Evolutionary conservation across 2,888 invertebrate species (phyloP), one percentile per base, ranked within the genome.

Genomic region (Cryptocephalus moraei): DNA sequence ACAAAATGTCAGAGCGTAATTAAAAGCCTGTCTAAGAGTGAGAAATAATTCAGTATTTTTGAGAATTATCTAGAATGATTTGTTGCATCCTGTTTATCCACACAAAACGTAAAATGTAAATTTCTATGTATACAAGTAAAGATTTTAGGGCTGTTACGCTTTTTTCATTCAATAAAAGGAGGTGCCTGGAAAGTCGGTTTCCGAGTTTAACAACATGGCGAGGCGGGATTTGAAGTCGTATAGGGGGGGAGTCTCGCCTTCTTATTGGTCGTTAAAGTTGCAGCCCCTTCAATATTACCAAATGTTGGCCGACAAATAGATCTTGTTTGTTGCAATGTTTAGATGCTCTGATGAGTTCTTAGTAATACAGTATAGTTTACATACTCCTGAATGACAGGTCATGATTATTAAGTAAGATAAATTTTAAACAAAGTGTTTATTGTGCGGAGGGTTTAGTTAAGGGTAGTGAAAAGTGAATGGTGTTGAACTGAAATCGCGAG

Each of bases 231-330:
- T 61, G 64, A 68, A 70, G 70, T 69, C 67, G 70, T 70, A 69
- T 69, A 69, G 67, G 63, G 71, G 71, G 69, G 71, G 61, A 59
- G 66, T 61, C 60, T 62, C 59, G 50, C 43, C 40, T 54, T 54
- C 51, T 51, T 58, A 71, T 71, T 71, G 70, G 71, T 58, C 57
- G 44, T 50, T 46, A 44, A 46, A 12, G 36, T 36, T 36, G 49
- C 61, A 34, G 66, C 69, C 69, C 62, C 60, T 60, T 55, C 62
- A 62, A 66, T 70, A 70, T 72, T 71, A 66, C 63, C 70, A 72
- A 72, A 71, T 71, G 70, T 72, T 72, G 70, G 70, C 68, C 66
- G 66, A 71, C 71, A 72, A 72, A 72, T 72, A 70, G 68, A 66
- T 61, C 62, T 63, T 72, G 70, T 71, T 72, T 72, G 67, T 70